Evolutionary conservation across 1,140 invertebrate species (phyloP).

Genomic region (Nixonia krombeini): DNA sequence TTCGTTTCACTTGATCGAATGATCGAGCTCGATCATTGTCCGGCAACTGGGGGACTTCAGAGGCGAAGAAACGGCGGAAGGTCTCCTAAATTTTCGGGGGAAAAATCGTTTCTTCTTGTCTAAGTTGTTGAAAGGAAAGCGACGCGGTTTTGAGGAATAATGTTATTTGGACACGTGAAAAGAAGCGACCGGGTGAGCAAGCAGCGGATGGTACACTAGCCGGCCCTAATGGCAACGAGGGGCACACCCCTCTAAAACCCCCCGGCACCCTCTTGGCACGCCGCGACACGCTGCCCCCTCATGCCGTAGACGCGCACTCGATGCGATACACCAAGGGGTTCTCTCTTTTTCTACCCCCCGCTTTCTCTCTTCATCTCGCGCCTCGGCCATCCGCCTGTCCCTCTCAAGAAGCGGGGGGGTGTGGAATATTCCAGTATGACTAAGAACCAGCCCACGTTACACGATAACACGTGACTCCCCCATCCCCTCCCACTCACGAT

Average conservation of each 20-base stretch:
- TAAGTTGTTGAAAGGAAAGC: no score
- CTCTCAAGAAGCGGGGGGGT: slow-evolving; percentile 35
- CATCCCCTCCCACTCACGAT: slow-evolving; percentile 1
- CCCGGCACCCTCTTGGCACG: slow-evolving; percentile 38
- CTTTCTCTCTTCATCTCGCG: slow-evolving; percentile 31
- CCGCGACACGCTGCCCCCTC: slow-evolving; percentile 36
- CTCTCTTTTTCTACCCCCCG: slow-evolving; percentile 32
- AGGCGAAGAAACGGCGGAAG: no score
- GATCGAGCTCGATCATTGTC: no score
- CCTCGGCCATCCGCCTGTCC: slow-evolving; percentile 31
- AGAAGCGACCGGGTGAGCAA: slow-evolving; percentile 54
- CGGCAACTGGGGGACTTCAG: no score
- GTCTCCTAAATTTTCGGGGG: neutral
- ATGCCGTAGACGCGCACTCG: slow-evolving; percentile 45
- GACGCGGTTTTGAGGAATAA: neutral
- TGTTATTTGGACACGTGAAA: slow-evolving; percentile 13
- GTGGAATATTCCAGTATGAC: slow-evolving; percentile 51
- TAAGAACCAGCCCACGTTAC: slow-evolving; percentile 52
- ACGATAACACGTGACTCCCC: slow-evolving; percentile 30
- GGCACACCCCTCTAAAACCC: slow-evolving; percentile 50
- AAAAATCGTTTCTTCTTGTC: no score
- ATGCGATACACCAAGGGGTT: slow-evolving; percentile 51
- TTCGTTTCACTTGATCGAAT: no score
- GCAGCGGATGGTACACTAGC: slow-evolving; percentile 56
- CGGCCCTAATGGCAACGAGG: slow-evolving; percentile 41